Percentiles rank a stretch among this genome's conserved stretches.
Conservation (phyloP, 2,113 vertebrate genomes). For the Malurus elegans region DNA sequence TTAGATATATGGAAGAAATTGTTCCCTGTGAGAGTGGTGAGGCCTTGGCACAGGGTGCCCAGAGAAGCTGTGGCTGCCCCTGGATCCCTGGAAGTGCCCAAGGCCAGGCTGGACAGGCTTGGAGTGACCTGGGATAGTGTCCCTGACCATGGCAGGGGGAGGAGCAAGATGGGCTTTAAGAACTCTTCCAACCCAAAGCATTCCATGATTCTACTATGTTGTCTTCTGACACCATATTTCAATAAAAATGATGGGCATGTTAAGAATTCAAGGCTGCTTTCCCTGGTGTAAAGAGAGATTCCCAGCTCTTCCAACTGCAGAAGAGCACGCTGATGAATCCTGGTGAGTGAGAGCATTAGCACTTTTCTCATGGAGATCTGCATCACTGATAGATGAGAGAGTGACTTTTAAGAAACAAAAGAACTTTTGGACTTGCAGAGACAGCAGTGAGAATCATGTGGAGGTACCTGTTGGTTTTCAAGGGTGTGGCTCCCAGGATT, state of each 20-base stretch:
- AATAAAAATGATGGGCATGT: accelerated
- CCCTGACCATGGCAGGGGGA: background rate
- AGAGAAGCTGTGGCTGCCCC: background rate
- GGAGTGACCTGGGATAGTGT: background rate
- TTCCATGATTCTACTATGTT: background rate
- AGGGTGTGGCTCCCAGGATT: background rate
- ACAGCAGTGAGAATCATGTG: background rate
- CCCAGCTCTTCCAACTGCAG: background rate
- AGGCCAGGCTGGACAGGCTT: background rate
- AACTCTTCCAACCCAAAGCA: background rate
- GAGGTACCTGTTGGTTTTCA: background rate
- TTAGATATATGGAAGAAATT: background rate
- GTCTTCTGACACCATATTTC: background rate
- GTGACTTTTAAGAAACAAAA: background rate
- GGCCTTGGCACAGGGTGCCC: background rate
- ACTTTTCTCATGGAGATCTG: background rate
- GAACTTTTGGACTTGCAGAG: background rate
- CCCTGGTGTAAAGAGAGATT: background rate
- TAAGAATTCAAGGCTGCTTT: background rate
- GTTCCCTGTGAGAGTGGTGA: background rate
- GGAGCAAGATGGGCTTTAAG: background rate
- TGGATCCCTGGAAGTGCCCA: background rate
- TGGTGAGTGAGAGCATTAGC: background rate
- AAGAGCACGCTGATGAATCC: accelerated
- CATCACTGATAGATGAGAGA: background rate